Percentiles rank a stretch among this genome's conserved stretches.
phyloP scores from a whole-genome alignment of 2,888 invertebrate species.

The Rotaria macrura region DNA sequence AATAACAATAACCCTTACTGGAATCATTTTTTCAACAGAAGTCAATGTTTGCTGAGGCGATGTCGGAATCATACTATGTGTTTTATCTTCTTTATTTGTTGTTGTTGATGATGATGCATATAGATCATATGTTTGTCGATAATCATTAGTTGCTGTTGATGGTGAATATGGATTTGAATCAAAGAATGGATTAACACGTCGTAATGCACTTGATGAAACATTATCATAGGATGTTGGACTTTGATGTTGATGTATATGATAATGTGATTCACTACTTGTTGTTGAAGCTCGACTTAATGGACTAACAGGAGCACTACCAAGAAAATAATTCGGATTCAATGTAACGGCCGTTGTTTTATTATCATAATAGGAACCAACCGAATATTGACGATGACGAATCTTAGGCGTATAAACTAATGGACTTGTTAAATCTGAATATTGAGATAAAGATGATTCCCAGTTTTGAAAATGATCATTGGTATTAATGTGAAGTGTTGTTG shows the following conservation, averaged over 20 bases:
- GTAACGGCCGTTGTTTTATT: not conserved
- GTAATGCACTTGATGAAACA: not conserved
- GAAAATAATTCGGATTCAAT: not conserved
- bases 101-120: not conserved
- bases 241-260: not conserved
- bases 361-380: not conserved
- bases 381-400: constrained; percentile 13
- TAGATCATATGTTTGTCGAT: not conserved
- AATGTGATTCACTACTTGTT: constrained; percentile 3
- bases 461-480: not conserved
- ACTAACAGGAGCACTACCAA: not conserved
- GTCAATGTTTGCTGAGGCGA: not conserved
- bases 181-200: not conserved
- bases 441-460: not conserved
- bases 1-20: not conserved
- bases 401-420: not conserved
- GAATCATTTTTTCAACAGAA: not conserved
- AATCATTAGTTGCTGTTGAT: not conserved
- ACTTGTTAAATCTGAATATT: not conserved
- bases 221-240: not conserved
- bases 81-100: not conserved
- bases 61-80: not conserved
- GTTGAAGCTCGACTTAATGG: not conserved
- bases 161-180: not conserved
- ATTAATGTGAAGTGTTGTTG: not conserved